phyloP scores from a whole-genome alignment of 2,888 invertebrate genomes.

The Rosalia funebris region DNA sequence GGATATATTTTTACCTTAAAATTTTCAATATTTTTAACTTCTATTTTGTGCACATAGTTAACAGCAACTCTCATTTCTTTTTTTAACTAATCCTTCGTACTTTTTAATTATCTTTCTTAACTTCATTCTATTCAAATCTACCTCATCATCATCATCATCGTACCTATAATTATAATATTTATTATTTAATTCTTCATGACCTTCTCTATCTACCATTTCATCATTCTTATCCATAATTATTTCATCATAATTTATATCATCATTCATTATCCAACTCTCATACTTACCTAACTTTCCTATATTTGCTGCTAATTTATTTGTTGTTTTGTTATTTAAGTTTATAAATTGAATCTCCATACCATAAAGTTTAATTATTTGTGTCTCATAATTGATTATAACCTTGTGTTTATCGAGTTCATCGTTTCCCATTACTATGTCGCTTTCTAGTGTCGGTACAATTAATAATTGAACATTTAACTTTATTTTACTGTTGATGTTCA shows the following conservation, averaged over 20 bases:
- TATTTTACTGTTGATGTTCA: not conserved
- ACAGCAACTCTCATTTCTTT: not conserved
- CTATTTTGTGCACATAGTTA: not conserved
- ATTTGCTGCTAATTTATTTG: too few relatives aligned
- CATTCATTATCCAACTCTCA: too few relatives aligned
- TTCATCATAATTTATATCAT: not conserved
- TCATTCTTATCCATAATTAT: not conserved
- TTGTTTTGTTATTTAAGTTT: too few relatives aligned
- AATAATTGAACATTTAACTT: too few relatives aligned
- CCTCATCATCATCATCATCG: too few relatives aligned
- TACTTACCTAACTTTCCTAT: too few relatives aligned
- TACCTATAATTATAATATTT: too few relatives aligned
- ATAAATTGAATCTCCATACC: too few relatives aligned
- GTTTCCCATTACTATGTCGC: not conserved
- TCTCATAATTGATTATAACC: not conserved
- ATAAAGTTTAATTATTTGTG: too few relatives aligned
- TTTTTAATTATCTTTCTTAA: not conserved
- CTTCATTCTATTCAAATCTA: too few relatives aligned
- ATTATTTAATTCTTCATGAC: not conserved
- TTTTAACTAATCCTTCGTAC: not conserved
- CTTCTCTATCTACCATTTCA: not conserved
- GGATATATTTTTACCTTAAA: constrained; percentile 12
- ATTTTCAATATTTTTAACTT: not conserved
- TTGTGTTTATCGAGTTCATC: not conserved
- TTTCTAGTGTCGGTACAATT: not conserved